Base-by-base conservation (phyloP, 1,140 invertebrate species). In the Drosophila repletoides region DNA sequence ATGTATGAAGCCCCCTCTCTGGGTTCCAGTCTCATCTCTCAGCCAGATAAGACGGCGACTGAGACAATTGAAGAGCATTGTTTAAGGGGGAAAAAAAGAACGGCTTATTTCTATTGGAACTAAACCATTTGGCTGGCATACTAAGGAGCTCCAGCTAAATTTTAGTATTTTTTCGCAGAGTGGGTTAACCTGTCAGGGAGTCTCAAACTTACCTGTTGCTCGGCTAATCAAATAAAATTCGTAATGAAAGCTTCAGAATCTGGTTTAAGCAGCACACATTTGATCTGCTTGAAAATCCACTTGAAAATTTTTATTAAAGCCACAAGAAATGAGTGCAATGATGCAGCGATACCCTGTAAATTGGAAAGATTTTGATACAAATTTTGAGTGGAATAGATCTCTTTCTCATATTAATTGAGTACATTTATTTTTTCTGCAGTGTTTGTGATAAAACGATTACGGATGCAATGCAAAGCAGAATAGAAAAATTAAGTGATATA, bases 171-270 rank as follows among this genome's bases (percentile, higher is more conserved):
- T 14, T 40, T 4, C 5, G 1, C 7, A 9, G 55, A 59, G 26
- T 66, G 55, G 63, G 55, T 6, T 51, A 51, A 60, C 28, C 45
- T 59, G 63, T 33, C 46, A 17, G 48, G 26, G 15, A 34, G 17
- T 49, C 21, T 17, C 28, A 22, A 28, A 1, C 41, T 12, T 7
- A 17, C 36, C 53, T 58, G 40, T 21, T 58, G 46, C 46, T 24
- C 45, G 33, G 45, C 55, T 60, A 60, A 66, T 66, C 55, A 66
- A 66, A 60, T 28, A 41, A 51, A 60, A 66, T 66, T 33, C 51
- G 63, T 60, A 66, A 66, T 66, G 63, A 51, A 49, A 60, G 55
- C 55, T 24, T 22, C 55, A 31, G 55, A 49, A 66, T 51, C 63
- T 66, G 63, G 63, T 66, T 66, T 66, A 41, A 26, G 38, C 22